Evolutionary conservation across 2,797 vertebrate species (phyloP), one percentile per base, ranked within the genome.

Genomic region (Galago senegalensis): DNA sequence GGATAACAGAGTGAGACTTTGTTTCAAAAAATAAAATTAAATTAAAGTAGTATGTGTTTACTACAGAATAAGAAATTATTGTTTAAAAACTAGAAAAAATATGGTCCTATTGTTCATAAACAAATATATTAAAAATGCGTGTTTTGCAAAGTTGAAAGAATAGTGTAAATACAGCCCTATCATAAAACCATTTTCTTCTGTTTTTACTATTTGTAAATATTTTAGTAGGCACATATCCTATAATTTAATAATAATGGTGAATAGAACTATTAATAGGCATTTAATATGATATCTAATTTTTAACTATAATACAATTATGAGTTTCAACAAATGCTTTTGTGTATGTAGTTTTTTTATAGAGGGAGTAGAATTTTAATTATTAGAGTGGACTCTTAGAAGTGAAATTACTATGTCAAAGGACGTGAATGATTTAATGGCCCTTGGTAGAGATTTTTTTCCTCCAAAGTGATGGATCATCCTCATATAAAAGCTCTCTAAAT

Each of bases 61-160:
- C 81, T 76, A 61, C 37, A 89, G 18, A 96, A 82, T 58, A 73
- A 63, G 58, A 58, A 75, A 17, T 69, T 49, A 13, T 69, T 56
- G 80, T 81, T 92, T 81, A 43, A 69, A 89, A 53, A 81, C 58
- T 80, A 77, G 37, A 72, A 53, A 69, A 85, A 75, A 56, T 81
- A 73, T 11, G 25, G n/a, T 76, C 40, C 60, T 95, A 23, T 83
- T 21, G 40, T 5, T 89, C 79, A 72, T 49, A 73, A 75, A 67
- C 65, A 92, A 85, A 29, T 43, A 70, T 23, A 87, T 93, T 5
- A 93, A 80, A 93, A 80, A 70, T 77, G 29, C 43, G 10, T 73
- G 79, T 79, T 91, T 79, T 91, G 87, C 70, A 63, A 77, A 91
- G 29, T 67, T 91, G 63, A 92, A 84, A 92, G 29, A n/a, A 70